Evolutionary conservation across 2,797 vertebrate species (phyloP), one percentile per base, ranked within the genome.

Genomic region (Gambelia wislizenii): DNA sequence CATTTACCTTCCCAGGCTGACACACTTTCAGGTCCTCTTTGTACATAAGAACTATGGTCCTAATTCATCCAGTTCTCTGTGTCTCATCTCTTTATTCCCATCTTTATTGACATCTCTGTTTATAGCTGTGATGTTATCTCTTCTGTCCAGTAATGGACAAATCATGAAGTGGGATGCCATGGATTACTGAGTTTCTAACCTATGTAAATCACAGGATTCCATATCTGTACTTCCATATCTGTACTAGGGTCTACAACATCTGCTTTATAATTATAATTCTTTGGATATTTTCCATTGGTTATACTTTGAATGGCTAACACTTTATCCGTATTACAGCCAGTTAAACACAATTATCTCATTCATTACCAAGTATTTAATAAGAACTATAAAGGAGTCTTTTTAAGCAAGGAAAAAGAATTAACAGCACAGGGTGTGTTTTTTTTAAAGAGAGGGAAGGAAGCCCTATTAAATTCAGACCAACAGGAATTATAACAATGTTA

Each of bases 271-370:
- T 54, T 70, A 74, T 49, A 36, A 74, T 87, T n/a, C 78, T 47
- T 82, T n/a, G n/a, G 88, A 47, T 12, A 61, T 74, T 74, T 61
- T 52, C 54, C 54, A n/a, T 61, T 75, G 77, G 67, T 64, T 56
- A 64, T 52, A 64, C 9, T 74, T 74, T 74, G 69, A 81, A 85
- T 81, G 67, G 80, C 12, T 67, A 85, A 33, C 27, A 72, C 54
- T 81, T 85, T 89, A 52, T 75, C 54, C 67, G 61, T 74, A 80
- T 49, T 85, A 30, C 25, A 30, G 56, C 54, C 42, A 64, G 64
- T 85, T 89, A 80, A 74, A 33, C 69, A 61, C 76, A 80, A 85
- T 89, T 81, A 89, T 85, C 76, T 85, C 64, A 81, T 85, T 81
- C 10, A 80, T 85, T 85, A 39, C 67, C 39, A 39, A 52, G 77